These are phyloP conservation scores for Phoebastria nigripes DNA, from an alignment of 2,797 vertebrate genomes.

Conservation along the genomic window DNA sequence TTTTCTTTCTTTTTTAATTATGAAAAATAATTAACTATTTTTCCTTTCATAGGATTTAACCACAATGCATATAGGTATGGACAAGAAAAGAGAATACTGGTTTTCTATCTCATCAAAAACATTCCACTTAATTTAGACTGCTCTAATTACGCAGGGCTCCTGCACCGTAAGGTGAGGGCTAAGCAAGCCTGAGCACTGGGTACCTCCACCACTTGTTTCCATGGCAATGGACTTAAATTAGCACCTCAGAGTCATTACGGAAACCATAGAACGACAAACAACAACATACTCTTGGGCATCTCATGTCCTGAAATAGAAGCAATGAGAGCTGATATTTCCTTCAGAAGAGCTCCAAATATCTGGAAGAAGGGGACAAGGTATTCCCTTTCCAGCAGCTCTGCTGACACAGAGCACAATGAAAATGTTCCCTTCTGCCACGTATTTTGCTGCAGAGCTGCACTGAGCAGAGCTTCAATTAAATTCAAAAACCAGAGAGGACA, in stretches of 20 bases:
- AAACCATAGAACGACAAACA: slow-evolving; percentile 23
- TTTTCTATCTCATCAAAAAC: background rate
- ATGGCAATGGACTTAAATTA: slow-evolving; percentile 62
- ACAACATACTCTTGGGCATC: background rate
- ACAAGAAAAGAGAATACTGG: background rate
- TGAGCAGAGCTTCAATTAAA: slow-evolving; percentile 19
- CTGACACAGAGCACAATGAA: background rate
- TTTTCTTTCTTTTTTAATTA: background rate
- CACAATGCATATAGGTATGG: background rate
- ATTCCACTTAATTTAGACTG: background rate
- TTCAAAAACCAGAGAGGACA: background rate
- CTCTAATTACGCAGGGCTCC: background rate
- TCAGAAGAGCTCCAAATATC: slow-evolving; percentile 27
- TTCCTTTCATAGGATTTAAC: background rate
- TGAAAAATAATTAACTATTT: background rate
- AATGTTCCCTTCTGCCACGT: background rate
- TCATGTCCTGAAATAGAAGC: slow-evolving; percentile 52
- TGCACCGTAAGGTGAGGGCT: slow-evolving; percentile 32
- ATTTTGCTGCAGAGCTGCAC: background rate
- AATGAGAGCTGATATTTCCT: background rate
- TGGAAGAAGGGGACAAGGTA: background rate
- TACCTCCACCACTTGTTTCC: slow-evolving; percentile 51
- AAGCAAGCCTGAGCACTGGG: background rate
- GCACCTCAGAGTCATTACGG: slow-evolving; percentile 47
- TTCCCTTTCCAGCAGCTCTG: slow-evolving; percentile 16